Evolutionary conservation across 2,888 invertebrate species (phyloP), one percentile per base, ranked within the genome.

Genomic region (Amiota minor): DNA sequence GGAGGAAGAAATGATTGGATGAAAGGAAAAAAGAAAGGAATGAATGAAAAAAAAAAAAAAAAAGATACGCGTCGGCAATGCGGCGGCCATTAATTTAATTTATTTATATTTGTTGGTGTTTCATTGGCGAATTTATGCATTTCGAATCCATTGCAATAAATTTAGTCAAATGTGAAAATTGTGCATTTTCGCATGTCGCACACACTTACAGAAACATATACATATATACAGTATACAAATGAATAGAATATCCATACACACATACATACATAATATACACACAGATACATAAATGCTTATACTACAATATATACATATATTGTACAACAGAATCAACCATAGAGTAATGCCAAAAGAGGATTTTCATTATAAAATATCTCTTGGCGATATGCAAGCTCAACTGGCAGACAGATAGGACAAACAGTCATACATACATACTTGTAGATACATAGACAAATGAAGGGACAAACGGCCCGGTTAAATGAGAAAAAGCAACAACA

Each of bases 31-130:
- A 55, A 55, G 1, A 55, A 10, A n/a, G 9, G 23, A 20, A 59
- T 59, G 12, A 10, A 9, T 6, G 23, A 18, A 10, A 11, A 56
- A 16, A 56, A 56, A 56, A 56, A 56, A 16, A 10, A 35, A 35
- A 35, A 35, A 35, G 35, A 35, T 76, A 78, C 74, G 74, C 75
- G 73, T 71, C 76, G 70, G 70, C 74, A 70, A 50, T 68, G 67
- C 67, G 67, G 75, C 77, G 77, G 79, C 81, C 86, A 88, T 89
- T 88, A 86, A 87, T 88, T 88, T 87, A 89, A 88, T 89, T 89
- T 89, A 89, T 89, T 89, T 89, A 89, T 89, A 89, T 89, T 89
- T 88, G 84, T 87, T 87, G 86, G 81, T 81, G 79, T 88, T 88
- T 88, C 87, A 89, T 89, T 89, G 88, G 86, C 82, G 83, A 86